Evolutionary conservation across 2,888 invertebrate genomes (phyloP).

Genomic region (Nowickia ferox): DNA sequence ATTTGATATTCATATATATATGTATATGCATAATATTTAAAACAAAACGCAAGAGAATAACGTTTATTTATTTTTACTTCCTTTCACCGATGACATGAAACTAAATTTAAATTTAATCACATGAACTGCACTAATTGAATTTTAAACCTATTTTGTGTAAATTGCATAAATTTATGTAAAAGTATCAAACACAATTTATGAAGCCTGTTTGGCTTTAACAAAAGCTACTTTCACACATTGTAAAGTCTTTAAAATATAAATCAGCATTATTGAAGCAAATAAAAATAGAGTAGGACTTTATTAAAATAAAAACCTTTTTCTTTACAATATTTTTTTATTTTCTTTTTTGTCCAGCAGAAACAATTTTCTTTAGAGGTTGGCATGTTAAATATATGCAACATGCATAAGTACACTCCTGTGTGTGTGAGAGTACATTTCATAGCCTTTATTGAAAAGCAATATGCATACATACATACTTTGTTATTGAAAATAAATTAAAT

Average conservation of each 20-base stretch:
- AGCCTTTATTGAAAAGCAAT: constrained; percentile 49
- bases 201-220: constrained; percentile 37
- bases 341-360: constrained; percentile 28
- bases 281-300: constrained; percentile 57
- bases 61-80: background rate
- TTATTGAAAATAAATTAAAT: constrained; percentile 38
- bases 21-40: background rate
- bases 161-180: constrained; percentile 42
- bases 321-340: constrained; percentile 37
- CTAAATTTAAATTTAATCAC: constrained; percentile 40
- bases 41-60: background rate
- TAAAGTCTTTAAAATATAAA: constrained; percentile 46
- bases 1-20: background rate
- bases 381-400: constrained; percentile 37
- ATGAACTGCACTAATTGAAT: constrained; percentile 50
- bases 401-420: background rate
- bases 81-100: constrained; percentile 45
- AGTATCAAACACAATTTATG: constrained; percentile 37
- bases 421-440: constrained; percentile 1
- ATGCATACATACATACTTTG: background rate
- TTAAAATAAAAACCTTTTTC: constrained; percentile 66
- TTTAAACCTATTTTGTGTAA: constrained; percentile 42
- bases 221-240: constrained; percentile 66
- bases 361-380: constrained; percentile 53
- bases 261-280: constrained; percentile 44